phyloP scores from a whole-genome alignment of 2,797 vertebrate species.

The Poliocrania exsul region DNA sequence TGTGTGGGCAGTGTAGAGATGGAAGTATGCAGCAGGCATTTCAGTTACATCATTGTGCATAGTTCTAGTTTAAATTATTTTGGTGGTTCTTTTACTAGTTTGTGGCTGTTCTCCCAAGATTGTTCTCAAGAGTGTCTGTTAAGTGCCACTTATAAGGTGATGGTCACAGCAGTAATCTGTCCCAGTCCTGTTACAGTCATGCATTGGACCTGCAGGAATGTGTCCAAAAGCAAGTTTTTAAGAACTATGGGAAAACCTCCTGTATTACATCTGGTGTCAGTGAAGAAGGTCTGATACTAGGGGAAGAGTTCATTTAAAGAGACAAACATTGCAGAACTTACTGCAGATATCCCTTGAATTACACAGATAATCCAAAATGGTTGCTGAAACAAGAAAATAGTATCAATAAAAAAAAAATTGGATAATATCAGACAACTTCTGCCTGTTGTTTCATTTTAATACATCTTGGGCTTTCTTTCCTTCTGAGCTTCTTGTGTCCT shows the following conservation, averaged over 20 bases:
- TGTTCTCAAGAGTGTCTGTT: neutral
- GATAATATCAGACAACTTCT: neutral
- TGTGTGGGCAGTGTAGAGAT: neutral
- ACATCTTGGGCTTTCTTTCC: neutral
- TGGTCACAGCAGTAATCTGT: neutral
- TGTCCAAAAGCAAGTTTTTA: neutral
- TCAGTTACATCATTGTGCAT: neutral
- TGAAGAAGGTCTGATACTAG: neutral
- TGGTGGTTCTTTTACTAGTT: no score
- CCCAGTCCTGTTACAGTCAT: neutral
- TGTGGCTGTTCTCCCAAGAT: neutral
- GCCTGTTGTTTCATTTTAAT: neutral
- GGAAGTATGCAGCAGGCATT: neutral
- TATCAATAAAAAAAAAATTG: neutral
- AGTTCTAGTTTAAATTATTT: neutral
- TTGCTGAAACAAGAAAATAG: neutral
- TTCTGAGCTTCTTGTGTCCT: neutral
- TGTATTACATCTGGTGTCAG: neutral
- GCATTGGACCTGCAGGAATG: neutral
- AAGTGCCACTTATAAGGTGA: neutral
- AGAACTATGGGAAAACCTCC: neutral
- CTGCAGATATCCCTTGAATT: neutral
- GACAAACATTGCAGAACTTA: neutral
- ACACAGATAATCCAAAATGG: neutral
- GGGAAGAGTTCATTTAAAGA: neutral